These are phyloP conservation scores for Heliothis peltigera DNA, from an alignment of 2,888 invertebrate species.

Conservation along the genomic window DNA sequence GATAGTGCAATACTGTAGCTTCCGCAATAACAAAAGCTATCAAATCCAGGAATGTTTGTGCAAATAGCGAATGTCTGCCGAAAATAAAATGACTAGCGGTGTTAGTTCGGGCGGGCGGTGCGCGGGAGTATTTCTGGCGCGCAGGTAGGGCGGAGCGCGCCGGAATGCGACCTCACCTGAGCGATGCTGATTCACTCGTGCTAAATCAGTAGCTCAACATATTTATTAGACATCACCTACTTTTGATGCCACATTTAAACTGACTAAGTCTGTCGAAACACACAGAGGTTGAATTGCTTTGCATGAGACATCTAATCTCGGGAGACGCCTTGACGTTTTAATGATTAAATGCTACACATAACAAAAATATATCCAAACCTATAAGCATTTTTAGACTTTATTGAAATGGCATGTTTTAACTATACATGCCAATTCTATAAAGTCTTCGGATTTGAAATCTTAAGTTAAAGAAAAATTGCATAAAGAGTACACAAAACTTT, in stretches of 20 bases:
- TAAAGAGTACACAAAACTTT: too few species aligned
- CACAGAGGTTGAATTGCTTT: conserved; percentile 17
- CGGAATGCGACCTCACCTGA: conserved; percentile 90
- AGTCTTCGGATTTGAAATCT: too few species aligned
- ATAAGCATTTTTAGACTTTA: too few species aligned
- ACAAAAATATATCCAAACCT: not conserved
- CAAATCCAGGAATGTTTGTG: conserved; percentile 69
- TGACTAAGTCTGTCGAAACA: conserved; percentile 54
- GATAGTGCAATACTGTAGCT: conserved; percentile 44
- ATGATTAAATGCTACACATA: not conserved
- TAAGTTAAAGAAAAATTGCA: too few species aligned
- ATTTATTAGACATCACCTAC: conserved; percentile 77
- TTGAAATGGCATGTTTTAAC: too few species aligned
- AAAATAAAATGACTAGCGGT: conserved; percentile 76
- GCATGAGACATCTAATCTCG: conserved; percentile 12
- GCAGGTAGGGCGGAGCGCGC: conserved; percentile 85
- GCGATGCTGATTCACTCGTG: conserved; percentile 85
- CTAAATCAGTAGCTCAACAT: conserved; percentile 87
- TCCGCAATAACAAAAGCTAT: conserved; percentile 67
- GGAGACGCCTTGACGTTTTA: not conserved
- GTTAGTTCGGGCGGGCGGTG: conserved; percentile 74
- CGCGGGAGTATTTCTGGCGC: conserved; percentile 86
- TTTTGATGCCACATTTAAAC: conserved; percentile 70
- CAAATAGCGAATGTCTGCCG: conserved; percentile 68
- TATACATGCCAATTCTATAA: too few species aligned